Evolutionary conservation across 2,888 invertebrate genomes (phyloP), one percentile per base, ranked within the genome.

Genomic region (Emmelina monodactyla): DNA sequence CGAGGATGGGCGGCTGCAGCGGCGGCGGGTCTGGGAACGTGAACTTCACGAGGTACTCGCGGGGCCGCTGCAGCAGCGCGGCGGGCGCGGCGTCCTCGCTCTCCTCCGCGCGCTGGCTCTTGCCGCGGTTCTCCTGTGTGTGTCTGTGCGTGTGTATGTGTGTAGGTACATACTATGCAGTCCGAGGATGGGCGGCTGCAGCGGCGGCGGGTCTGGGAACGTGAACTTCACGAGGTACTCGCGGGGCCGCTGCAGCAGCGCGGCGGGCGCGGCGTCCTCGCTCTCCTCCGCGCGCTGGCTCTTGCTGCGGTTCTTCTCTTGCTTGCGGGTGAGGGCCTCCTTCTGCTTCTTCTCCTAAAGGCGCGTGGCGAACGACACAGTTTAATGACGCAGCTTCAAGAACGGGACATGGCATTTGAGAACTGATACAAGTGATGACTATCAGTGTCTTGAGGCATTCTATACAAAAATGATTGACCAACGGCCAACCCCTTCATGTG

Each of bases 151-250:
- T 19, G 19, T 19, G 19, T 19, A 19, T 19, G 5, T 5, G 6
- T 6, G 19, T 19, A n/a, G n/a, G 11, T 40, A 80, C 84, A 58
- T 71, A 91, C 93, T 88, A 64, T 95, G 93, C 34, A 97, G 71
- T 19, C 99, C 99, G 29, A 99, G 85, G 58, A 99, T 94, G 9
- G 99, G 99, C 22, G 99, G 98, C 64, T 94, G 96, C 32, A 99
- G 78, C 30, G 95, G 94, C 31, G 97, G 90, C 15, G 99, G 97
- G 67, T 96, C 94, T 1, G 98, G 99, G 76, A 99, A 99, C 41
- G 88, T 87, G 79, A 99, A 99, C 80, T 98, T 99, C 45, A 99
- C 99, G 47, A 94, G 83, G 67, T 99, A 99, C 47, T 99, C 99
- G 64, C 90, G 92, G 9, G 97, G 98, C 49, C 87, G 88, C 53